phyloP scores from a whole-genome alignment of 2,113 vertebrate species.

The Sitta europaea region DNA sequence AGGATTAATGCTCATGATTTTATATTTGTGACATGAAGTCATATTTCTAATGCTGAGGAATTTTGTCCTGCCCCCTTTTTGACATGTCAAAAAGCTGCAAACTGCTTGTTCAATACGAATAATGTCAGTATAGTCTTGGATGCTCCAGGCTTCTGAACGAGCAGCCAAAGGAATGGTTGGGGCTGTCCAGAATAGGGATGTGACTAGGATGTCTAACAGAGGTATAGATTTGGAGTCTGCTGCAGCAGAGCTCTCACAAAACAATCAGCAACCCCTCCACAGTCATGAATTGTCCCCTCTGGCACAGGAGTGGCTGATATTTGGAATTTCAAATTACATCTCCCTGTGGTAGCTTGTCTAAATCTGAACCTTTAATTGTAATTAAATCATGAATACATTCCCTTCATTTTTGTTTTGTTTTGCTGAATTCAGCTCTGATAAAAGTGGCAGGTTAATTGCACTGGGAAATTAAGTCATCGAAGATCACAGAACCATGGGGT shows the following conservation, averaged over 20 bases:
- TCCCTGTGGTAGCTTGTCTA: conserved; percentile 3
- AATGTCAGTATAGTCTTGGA: too few species aligned
- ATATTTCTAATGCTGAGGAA: neutral
- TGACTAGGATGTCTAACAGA: neutral
- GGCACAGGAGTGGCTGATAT: neutral
- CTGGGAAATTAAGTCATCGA: neutral
- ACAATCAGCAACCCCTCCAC: neutral
- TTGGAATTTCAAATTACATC: neutral
- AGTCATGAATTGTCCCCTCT: neutral
- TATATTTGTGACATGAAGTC: neutral
- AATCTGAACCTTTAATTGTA: neutral
- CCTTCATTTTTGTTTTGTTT: conserved; percentile 23
- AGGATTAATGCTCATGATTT: neutral
- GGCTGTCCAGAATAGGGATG: neutral
- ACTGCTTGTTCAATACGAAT: neutral
- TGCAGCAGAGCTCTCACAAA: neutral
- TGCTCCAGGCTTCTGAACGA: neutral
- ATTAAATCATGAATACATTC: neutral
- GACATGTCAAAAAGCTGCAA: neutral
- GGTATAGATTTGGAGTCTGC: neutral
- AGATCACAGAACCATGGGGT: neutral
- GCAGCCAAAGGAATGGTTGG: neutral
- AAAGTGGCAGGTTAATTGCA: conserved; percentile 1
- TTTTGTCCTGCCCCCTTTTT: neutral
- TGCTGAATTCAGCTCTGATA: neutral